Conservation (phyloP, 2,797 vertebrate genomes). For the Pygocentrus nattereri region DNA sequence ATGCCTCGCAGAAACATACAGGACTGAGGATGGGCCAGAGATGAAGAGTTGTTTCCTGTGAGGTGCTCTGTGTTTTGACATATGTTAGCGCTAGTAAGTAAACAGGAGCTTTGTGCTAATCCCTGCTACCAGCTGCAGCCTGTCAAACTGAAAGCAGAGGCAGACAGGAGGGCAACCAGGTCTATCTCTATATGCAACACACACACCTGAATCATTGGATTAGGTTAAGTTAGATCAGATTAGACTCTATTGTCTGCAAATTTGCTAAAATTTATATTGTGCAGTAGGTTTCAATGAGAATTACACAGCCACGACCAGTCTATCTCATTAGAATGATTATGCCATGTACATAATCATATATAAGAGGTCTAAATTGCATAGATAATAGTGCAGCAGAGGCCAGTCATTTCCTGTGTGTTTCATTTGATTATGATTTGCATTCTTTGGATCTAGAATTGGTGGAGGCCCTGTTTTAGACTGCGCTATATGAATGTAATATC, state of each 20-base stretch:
- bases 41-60: conserved; percentile 44
- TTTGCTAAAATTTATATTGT: not conserved
- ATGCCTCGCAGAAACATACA: not conserved
- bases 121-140: conserved; percentile 42
- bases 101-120: conserved; percentile 52
- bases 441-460: not conserved
- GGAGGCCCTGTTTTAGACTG: not conserved
- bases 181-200: not conserved
- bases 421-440: not conserved
- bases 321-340: conserved; percentile 2
- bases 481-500: conserved; percentile 10
- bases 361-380: not conserved
- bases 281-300: conserved; percentile 4
- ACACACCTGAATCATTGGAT: conserved; percentile 26
- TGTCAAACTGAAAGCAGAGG: conserved; percentile 31
- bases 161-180: conserved; percentile 18
- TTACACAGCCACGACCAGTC: not conserved
- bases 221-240: conserved; percentile 24
- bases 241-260: conserved; percentile 19
- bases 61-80: conserved; percentile 47
- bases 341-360: conserved; percentile 11
- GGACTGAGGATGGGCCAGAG: conserved; percentile 17
- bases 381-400: not conserved
- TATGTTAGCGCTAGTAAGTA: conserved; percentile 41
- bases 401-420: conserved; percentile 7